Evolutionary conservation across 2,888 invertebrate genomes (phyloP), one percentile per base, ranked within the genome.

Genomic region (Oxytorus armatus): DNA sequence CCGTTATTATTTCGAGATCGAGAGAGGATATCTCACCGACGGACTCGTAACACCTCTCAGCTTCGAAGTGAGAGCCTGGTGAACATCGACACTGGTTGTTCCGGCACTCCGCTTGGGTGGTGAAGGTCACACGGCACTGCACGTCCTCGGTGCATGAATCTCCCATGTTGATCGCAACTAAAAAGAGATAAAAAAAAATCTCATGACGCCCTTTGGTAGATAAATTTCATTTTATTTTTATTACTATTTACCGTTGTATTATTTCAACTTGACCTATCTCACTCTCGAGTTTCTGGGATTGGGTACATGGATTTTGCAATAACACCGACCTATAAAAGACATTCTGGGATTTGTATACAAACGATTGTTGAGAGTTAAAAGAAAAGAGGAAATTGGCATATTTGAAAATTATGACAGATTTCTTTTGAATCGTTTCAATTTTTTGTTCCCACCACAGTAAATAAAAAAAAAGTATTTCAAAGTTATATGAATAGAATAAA

Each of bases 41-140:
- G 66, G 90, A 89, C 84, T 89, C 85, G 86, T 92, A 91, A 84
- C 92, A 92, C 75, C 89, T 88, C 69, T 89, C 66, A 51, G 89
- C 87, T 68, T 86, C 86, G 84, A 89, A 92, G 80, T 89, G 91
- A 16, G 92, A 88, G 18, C 89, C 89, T 55, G 86, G 83, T 61
- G 88, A 88, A 77, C 92, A 92, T 77, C 87, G 86, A 80, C 92
- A 92, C 29, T 79, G 84, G 69, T 86, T 86, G 70, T 87, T 85
- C 70, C 85, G 81, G 84, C 92, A 92, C 84, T 90, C 88, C 47
- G 92, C 90, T 76, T 89, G 87, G 25, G 87, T 85, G 42, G 90
- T 89, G 85, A 92, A 91, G 81, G 89, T 90, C 69, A 88, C 85
- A 55, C 81, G 87, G 83, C 92, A 92, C 79, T 92, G 92, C 16